A percentile compares a stretch with the other conserved stretches of the same genome.
These are phyloP conservation scores for Agriopis aurantiaria DNA, from an alignment of 2,888 invertebrate species.

Conservation along the genomic window DNA sequence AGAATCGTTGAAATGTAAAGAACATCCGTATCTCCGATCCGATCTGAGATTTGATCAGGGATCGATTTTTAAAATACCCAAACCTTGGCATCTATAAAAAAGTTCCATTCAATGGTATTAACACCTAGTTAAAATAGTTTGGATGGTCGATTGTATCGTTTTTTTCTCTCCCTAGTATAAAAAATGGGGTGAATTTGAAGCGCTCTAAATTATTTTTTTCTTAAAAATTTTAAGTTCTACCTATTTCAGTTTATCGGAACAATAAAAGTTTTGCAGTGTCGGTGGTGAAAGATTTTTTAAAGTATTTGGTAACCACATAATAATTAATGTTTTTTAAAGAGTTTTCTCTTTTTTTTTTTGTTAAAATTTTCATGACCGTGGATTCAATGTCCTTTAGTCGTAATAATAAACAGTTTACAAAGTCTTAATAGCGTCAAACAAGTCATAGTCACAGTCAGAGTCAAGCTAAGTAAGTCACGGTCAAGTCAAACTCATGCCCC, in stretches of 20 bases:
- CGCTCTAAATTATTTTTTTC: neutral
- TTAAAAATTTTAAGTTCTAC: too few species aligned
- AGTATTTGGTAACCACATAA: too few species aligned
- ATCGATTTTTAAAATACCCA: slow-evolving; percentile 25
- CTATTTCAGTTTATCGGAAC: neutral
- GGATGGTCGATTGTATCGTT: slow-evolving; percentile 31
- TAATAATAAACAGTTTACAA: too few species aligned
- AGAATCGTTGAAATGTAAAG: slow-evolving; percentile 20
- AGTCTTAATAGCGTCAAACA: too few species aligned
- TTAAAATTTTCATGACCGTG: too few species aligned
- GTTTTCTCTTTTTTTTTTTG: too few species aligned
- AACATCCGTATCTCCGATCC: slow-evolving; percentile 23
- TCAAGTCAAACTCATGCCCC: too few species aligned
- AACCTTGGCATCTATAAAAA: slow-evolving; percentile 12
- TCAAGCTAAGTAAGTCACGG: too few species aligned
- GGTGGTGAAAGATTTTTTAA: neutral
- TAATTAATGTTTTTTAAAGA: too few species aligned
- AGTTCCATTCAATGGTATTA: slow-evolving; percentile 49
- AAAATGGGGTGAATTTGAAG: neutral
- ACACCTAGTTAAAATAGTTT: slow-evolving; percentile 60
- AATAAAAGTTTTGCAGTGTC: neutral
- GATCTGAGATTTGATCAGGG: slow-evolving; percentile 33
- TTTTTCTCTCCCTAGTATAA: slow-evolving; percentile 27
- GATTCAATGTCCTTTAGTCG: too few species aligned
- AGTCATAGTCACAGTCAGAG: too few species aligned